These are phyloP conservation scores for Epirrhoe alternata DNA, from an alignment of 2,888 invertebrate genomes.

Conservation along the genomic window DNA sequence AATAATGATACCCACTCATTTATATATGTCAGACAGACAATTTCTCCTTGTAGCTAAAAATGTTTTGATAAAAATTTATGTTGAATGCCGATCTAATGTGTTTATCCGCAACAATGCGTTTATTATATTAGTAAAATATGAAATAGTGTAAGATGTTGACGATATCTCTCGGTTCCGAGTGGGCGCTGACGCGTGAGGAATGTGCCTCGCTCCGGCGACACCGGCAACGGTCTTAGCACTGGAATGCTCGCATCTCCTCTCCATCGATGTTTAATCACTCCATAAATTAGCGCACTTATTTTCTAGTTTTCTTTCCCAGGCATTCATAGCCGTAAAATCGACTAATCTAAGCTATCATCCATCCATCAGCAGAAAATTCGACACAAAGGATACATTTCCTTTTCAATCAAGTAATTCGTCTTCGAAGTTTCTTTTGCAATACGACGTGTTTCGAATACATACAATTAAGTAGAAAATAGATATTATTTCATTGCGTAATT, in stretches of 20 bases:
- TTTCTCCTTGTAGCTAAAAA: too few relatives aligned
- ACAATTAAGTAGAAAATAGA: constrained; percentile 25
- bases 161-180: constrained; percentile 78
- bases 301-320: constrained; percentile 39
- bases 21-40: too few relatives aligned
- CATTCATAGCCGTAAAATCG: constrained; percentile 10
- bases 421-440: constrained; percentile 25
- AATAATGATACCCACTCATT: too few relatives aligned
- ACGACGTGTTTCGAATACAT: constrained; percentile 32
- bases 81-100: not conserved
- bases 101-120: constrained; percentile 6
- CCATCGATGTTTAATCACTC: constrained; percentile 38
- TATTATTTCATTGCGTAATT: constrained; percentile 24
- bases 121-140: constrained; percentile 40
- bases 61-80: not conserved
- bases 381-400: not conserved
- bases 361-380: not conserved
- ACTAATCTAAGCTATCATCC: not conserved
- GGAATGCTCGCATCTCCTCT: constrained; percentile 61
- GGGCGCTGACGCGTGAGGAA: constrained; percentile 76
- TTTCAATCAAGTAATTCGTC: not conserved
- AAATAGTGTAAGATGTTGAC: constrained; percentile 50
- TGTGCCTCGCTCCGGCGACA: constrained; percentile 74
- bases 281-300: constrained; percentile 36
- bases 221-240: constrained; percentile 60